Percentiles rank a stretch among this genome's conserved stretches.
phyloP scores from a whole-genome alignment of 2,888 invertebrate species.

The Tipula unca region DNA sequence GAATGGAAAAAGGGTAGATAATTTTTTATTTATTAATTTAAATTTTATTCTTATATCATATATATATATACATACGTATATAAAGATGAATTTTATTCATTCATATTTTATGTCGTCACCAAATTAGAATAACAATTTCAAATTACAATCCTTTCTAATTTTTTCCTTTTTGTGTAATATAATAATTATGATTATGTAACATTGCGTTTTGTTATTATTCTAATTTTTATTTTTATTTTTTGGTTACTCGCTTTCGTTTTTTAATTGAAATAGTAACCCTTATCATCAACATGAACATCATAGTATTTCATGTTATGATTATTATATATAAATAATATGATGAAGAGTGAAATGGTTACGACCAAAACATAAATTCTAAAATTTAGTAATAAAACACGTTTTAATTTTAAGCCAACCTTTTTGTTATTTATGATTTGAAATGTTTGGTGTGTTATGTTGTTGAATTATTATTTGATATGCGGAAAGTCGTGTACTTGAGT shows the following conservation, averaged over 20 bases:
- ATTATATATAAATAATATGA: too few relatives aligned
- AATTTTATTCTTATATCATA: background rate
- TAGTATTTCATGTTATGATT: background rate
- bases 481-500: background rate
- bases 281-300: background rate
- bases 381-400: background rate
- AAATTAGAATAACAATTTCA: constrained; percentile 14
- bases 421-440: background rate
- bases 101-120: constrained; percentile 8
- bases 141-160: background rate
- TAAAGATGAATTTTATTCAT: background rate
- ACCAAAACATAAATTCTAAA: background rate
- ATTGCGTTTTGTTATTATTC: background rate
- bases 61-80: background rate
- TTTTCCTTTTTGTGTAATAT: background rate
- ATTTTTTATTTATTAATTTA: background rate
- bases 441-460: background rate
- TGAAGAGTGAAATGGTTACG: background rate
- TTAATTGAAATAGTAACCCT: background rate
- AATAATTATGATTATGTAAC: background rate
- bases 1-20: constrained; percentile 3
- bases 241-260: background rate
- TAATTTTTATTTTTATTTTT: background rate
- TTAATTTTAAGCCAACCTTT: background rate
- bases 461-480: background rate